Base-by-base conservation (phyloP, 2,888 invertebrate species). In the Ochropleura plecta region DNA sequence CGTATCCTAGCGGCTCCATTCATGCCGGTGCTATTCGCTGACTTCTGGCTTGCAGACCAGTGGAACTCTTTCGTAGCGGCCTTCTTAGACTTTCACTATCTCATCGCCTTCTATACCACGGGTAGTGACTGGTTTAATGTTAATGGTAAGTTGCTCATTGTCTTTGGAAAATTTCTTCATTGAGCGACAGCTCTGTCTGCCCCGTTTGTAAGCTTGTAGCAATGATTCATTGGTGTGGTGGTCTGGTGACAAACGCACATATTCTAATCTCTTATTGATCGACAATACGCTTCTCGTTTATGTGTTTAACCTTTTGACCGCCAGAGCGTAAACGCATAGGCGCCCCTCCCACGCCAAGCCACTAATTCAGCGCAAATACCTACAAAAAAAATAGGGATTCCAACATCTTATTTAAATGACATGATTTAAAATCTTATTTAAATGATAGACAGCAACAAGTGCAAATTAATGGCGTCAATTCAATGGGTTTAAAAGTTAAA, bases 41-140 rank as follows among this genome's bases (percentile, higher is more conserved):
- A 99, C 96, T 99, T 99, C 97, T 99, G 99, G 99, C 97, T 99
- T 93, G 99, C 99, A 8, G 99, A 99, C 97, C 99, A 99, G 94
- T 97, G 99, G 91, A 99, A 99, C 94, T 99, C 99, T 72, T 97
- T 99, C 84, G 98, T 97, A 0, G 98, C 98, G 0, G 98, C 99
- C 6, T 97, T 99, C 84, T 96, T 99, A 18, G 99, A 99, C 94
- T 98, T 99, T 91, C 99, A 99, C 90, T 99, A 98, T 94, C 97
- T 99, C 82, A 94, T 98, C 48, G 99, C 99, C 89, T 99, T 99
- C 95, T 99, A 99, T 91, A 97, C 98, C 5, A 98, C 97, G 0
- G 98, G 98, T 85, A 97, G 97, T 7, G 97, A 98, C 91, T 98
- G 98, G 98, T 96, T 97, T 64, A 95, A 97, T 81, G 97, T 97